Percentiles rank a stretch among this genome's conserved stretches.
Conservation (phyloP, 2,797 vertebrate species). For the Liasis olivaceus region DNA sequence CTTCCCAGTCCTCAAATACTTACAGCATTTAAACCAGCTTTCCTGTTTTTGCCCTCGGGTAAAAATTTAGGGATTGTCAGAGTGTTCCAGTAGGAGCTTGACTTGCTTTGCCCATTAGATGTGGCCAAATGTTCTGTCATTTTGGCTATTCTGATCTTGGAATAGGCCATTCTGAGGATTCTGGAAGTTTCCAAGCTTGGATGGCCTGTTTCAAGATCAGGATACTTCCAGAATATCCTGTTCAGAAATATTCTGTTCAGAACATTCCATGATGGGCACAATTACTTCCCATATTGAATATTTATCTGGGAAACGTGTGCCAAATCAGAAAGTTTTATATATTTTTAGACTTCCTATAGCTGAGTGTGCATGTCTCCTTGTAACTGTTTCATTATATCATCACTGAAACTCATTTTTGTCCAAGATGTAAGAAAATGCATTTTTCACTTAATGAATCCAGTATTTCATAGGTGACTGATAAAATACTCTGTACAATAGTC, state of each 20-base stretch:
- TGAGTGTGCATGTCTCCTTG: neutral
- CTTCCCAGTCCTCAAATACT: neutral
- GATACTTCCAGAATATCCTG: neutral
- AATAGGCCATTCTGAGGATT: neutral
- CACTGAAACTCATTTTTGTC: neutral
- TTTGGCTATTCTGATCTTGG: neutral
- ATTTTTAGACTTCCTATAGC: neutral
- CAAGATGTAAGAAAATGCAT: slow-evolving; percentile 5
- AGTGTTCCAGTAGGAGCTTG: neutral
- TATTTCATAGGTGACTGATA: slow-evolving; percentile 1
- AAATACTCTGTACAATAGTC: neutral
- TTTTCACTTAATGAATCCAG: neutral
- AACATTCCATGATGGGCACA: neutral
- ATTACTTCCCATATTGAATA: neutral
- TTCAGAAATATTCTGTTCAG: neutral
- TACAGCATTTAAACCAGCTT: neutral
- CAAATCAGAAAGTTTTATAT: neutral
- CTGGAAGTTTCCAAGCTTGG: neutral
- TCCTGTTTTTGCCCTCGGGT: neutral
- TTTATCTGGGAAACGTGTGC: neutral
- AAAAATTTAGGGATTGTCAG: neutral
- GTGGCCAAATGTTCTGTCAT: neutral
- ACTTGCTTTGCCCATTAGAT: neutral
- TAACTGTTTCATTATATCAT: neutral
- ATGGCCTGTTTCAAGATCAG: neutral